Base-by-base conservation (phyloP, 1,140 invertebrate genomes). In the Trachymyrmex cornetzi region DNA sequence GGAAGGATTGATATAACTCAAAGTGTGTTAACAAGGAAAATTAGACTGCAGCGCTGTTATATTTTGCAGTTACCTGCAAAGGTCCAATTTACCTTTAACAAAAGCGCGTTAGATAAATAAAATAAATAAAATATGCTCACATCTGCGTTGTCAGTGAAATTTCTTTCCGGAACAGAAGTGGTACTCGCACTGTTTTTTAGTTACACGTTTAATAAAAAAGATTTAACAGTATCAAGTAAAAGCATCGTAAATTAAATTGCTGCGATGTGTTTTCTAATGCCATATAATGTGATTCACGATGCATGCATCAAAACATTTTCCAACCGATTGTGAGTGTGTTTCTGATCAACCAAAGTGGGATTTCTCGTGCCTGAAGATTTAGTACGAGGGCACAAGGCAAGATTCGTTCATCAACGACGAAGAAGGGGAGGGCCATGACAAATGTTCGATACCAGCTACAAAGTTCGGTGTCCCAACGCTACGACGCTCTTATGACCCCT, bases 301-400 rank as follows among this genome's bases (percentile, higher is more conserved):
- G 55, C 69, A 14, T 34, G n/a, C 12, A 30, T 84, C 69, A 24
- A 75, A 30, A 48, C 38, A 38, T 24, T 74, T 55, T 74, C 12
- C 80, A 19, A 30, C n/a, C 7, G 67, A 61, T 74, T 59, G 67
- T 19, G 79, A 59, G 50, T n/a, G 61, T 69, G 24, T 53, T 67
- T 69, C 64, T 69, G 80, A 75, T 81, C 64, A 57, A 71, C 11
- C 24, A 7, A 34, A 61, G 55, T 84, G 64, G 50, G 22, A 63
- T 27, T 24, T 61, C 44, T 48, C 53, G 22, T 53, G 6, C 24
- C 16, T 22, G 53, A 59, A 59, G 34, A 75, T 84, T 75, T 71
- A 61, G 22, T 38, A 19, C 67, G 53, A 57, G 66, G 19, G 24
- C 66, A 4, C 19, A 11, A 57, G 22, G 11, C 34, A 55, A 74